Percentiles rank a stretch among this genome's conserved stretches.
Evolutionary conservation across 2,113 vertebrate genomes (phyloP).

Genomic region (Pterophyllum scalare): DNA sequence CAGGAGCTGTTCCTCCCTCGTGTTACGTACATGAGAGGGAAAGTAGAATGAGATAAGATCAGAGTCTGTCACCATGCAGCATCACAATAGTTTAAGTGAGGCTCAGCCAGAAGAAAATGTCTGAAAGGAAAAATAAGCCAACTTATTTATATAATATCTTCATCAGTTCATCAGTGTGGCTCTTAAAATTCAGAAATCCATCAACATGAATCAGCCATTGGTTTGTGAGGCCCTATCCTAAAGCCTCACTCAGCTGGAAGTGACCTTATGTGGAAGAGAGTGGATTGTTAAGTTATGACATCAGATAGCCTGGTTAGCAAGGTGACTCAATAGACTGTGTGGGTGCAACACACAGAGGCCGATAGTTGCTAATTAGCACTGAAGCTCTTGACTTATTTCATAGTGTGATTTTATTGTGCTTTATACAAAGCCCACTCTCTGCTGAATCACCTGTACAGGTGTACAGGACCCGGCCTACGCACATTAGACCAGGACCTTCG

Average conservation of each 20-base stretch:
- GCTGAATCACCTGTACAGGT: too few relatives aligned
- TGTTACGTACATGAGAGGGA: background rate
- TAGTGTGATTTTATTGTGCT: too few relatives aligned
- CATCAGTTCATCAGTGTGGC: background rate
- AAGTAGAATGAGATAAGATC: rapidly evolving
- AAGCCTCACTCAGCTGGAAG: too few relatives aligned
- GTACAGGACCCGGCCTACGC: too few relatives aligned
- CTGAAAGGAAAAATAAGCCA: background rate
- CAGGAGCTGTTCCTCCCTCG: background rate
- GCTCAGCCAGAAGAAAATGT: background rate
- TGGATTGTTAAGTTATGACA: too few relatives aligned
- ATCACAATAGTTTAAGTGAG: background rate
- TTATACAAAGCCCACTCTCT: too few relatives aligned
- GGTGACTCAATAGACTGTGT: rapidly evolving
- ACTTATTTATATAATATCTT: background rate
- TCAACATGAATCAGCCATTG: too few relatives aligned
- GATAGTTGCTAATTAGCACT: background rate
- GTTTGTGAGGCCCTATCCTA: too few relatives aligned
- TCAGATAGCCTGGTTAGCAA: background rate
- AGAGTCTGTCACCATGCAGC: background rate
- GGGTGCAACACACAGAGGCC: background rate
- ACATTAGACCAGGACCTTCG: too few relatives aligned
- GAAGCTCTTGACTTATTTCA: too few relatives aligned
- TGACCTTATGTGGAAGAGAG: too few relatives aligned
- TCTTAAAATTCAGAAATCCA: too few relatives aligned